Percentiles rank a stretch among this genome's conserved stretches.
These are phyloP conservation scores for Sandelia bainsii DNA, from an alignment of 2,797 vertebrate genomes.

Conservation along the genomic window DNA sequence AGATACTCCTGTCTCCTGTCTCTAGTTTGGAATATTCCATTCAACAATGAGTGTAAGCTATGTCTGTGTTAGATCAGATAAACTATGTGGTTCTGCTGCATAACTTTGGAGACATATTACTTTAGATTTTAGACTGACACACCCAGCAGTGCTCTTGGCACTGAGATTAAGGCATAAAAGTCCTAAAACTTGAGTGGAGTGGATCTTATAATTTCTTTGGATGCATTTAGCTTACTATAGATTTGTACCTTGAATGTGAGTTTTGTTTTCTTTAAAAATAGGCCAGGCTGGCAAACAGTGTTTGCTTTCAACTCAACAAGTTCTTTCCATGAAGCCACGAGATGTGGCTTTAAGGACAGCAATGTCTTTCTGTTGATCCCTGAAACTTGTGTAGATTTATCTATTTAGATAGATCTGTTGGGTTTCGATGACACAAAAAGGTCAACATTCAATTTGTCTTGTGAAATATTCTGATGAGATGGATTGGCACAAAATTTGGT, in stretches of 20 bases:
- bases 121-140: constrained; percentile 1
- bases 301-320: background rate
- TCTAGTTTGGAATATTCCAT: background rate
- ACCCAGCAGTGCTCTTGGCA: background rate
- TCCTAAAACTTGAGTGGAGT: background rate
- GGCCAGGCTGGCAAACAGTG: too few relatives aligned
- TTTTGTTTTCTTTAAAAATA: background rate
- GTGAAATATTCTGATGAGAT: too few relatives aligned
- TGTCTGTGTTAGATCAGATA: background rate
- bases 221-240: background rate
- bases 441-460: background rate
- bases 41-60: background rate
- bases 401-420: too few relatives aligned
- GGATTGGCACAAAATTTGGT: background rate
- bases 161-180: background rate
- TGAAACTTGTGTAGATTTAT: background rate
- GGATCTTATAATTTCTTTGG: background rate
- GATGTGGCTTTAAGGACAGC: background rate
- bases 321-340: background rate
- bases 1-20: too few relatives aligned
- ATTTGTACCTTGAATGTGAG: background rate
- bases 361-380: background rate
- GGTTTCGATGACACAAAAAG: too few relatives aligned
- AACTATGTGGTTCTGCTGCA: background rate
- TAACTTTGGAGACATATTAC: background rate